These are phyloP conservation scores for Microtus richardsoni DNA, from an alignment of 2,113 vertebrate species.

Conservation along the genomic window DNA sequence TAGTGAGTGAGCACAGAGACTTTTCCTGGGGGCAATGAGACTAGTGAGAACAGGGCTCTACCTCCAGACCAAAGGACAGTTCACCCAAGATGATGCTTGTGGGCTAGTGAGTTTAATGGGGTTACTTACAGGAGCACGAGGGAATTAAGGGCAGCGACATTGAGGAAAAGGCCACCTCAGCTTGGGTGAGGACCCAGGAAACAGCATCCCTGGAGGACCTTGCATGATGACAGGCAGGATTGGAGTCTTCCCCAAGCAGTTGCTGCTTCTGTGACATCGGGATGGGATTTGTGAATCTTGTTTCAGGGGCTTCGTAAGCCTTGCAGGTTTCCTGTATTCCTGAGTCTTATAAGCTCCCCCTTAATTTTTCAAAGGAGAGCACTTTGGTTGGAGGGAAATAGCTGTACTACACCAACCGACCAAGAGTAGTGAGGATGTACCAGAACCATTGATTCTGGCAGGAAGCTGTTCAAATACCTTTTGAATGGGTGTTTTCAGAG, in stretches of 20 bases:
- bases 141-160: background rate
- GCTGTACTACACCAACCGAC: background rate
- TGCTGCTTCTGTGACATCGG: background rate
- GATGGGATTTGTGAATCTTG: background rate
- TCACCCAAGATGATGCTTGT: background rate
- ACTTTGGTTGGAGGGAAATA: background rate
- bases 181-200: too few relatives aligned
- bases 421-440: background rate
- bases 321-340: background rate
- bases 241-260: background rate
- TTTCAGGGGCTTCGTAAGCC: background rate
- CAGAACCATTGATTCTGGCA: background rate
- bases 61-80: too few relatives aligned
- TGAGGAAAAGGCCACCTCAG: background rate
- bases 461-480: background rate
- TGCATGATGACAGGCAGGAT: too few relatives aligned
- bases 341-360: background rate
- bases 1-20: background rate
- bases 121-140: background rate
- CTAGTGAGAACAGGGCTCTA: background rate
- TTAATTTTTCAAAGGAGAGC: background rate
- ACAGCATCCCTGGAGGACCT: background rate
- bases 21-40: background rate
- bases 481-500: constrained; percentile 53
- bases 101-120: background rate